A percentile compares a stretch with the other conserved stretches of the same genome.
Conservation (phyloP, 2,113 vertebrate species). For the Propithecus coquereli region DNA sequence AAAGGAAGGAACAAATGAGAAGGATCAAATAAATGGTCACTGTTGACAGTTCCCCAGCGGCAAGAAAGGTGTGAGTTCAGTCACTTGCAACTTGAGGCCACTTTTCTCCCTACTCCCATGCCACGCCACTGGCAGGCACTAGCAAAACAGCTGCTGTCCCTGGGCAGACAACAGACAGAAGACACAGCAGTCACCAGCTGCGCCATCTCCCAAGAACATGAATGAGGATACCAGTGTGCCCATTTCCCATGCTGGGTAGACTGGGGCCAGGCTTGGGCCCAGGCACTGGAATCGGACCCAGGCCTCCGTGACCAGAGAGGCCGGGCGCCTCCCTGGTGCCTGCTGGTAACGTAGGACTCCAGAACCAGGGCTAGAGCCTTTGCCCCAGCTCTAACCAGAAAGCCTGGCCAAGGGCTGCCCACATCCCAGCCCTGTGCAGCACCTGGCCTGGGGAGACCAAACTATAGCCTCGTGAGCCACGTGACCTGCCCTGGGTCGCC, state of each 20-base stretch:
- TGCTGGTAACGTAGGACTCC: neutral
- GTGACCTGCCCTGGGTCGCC: fast-evolving
- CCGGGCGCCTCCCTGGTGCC: neutral
- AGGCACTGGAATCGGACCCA: neutral
- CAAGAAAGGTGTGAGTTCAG: neutral
- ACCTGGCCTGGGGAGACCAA: neutral
- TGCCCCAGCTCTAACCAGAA: neutral
- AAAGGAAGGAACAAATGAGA: neutral
- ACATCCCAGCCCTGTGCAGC: neutral
- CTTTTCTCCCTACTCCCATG: neutral
- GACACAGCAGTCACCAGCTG: neutral
- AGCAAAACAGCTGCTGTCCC: neutral
- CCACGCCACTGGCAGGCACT: neutral
- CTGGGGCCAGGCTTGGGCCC: neutral
- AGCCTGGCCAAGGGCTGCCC: neutral
- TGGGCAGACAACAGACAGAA: neutral
- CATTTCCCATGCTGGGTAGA: neutral
- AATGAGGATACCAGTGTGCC: neutral
- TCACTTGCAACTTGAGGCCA: neutral
- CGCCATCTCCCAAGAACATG: neutral
- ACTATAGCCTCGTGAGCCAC: fast-evolving
- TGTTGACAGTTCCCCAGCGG: neutral
- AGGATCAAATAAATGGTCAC: fast-evolving
- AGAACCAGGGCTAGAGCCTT: neutral
- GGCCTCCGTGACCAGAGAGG: neutral